Conservation (phyloP, 2,797 vertebrate genomes). For the Phalloptychus januarius region DNA sequence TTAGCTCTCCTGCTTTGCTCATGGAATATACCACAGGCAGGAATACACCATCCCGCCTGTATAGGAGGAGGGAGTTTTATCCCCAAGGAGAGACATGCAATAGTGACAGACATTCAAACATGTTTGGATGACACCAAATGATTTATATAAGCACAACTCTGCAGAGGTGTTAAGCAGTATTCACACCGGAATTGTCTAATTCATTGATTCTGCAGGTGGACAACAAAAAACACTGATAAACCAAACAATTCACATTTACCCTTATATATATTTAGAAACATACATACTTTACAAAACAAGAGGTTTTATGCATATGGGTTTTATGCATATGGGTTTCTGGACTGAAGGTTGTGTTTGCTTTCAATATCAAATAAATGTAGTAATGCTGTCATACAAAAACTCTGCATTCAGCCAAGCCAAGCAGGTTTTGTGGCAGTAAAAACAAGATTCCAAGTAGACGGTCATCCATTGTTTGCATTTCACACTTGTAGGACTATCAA, state of each 20-base stretch:
- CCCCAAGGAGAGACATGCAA: slow-evolving; percentile 40
- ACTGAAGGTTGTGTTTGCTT: neutral
- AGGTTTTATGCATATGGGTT: neutral
- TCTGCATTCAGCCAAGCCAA: neutral
- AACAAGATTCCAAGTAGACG: neutral
- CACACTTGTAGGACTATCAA: neutral
- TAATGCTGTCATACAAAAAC: neutral
- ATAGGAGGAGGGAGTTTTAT: slow-evolving; percentile 30
- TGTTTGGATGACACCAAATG: slow-evolving; percentile 48
- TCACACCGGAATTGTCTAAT: neutral
- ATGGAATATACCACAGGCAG: slow-evolving; percentile 61
- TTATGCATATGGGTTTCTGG: neutral
- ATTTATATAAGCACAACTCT: slow-evolving; percentile 38
- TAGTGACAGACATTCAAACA: slow-evolving; percentile 64
- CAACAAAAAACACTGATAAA: neutral
- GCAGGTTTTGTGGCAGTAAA: neutral
- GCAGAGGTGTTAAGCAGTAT: slow-evolving; percentile 3
- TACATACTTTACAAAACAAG: neutral
- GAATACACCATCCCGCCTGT: slow-evolving; percentile 42
- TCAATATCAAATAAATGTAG: neutral
- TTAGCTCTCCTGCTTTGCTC: slow-evolving; percentile 69
- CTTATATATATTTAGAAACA: neutral
- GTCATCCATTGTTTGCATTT: neutral
- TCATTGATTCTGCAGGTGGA: slow-evolving; percentile 1
- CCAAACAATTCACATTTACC: neutral